Conservation (phyloP, 1,140 invertebrate genomes). For the Triops longicaudatus region DNA sequence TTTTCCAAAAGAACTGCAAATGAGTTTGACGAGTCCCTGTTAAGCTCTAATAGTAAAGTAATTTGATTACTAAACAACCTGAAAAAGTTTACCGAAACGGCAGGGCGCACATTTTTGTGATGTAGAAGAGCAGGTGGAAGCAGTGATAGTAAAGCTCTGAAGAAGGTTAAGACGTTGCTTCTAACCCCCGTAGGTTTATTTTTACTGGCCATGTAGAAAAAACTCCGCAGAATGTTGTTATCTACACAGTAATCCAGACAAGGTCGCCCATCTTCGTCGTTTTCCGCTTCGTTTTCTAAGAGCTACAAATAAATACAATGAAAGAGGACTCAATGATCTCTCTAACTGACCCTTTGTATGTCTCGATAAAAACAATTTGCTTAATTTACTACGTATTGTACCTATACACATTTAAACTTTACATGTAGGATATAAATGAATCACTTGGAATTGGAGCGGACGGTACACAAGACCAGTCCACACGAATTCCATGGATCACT, state of each 20-base stretch:
- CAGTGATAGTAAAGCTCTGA: background rate
- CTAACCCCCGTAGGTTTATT: background rate
- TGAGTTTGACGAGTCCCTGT: background rate
- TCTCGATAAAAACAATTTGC: no score
- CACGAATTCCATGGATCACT: no score
- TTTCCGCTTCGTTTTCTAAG: background rate
- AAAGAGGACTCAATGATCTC: no score
- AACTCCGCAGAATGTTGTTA: background rate
- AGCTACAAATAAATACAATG: background rate
- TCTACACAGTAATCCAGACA: constrained; percentile 1
- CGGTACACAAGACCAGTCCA: no score
- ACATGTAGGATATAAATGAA: no score
- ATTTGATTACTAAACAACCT: background rate
- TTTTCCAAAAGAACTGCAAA: background rate
- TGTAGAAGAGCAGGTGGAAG: background rate
- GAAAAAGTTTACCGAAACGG: background rate
- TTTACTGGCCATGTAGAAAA: background rate
- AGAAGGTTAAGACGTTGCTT: background rate
- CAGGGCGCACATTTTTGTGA: background rate
- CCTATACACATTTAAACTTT: no score
- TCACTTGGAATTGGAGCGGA: no score
- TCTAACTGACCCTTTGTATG: no score
- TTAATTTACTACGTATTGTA: no score
- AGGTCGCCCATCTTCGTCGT: background rate
- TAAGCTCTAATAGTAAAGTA: background rate